Evolutionary conservation across 2,888 invertebrate genomes (phyloP).

Genomic region (Argyresthia goedartella): DNA sequence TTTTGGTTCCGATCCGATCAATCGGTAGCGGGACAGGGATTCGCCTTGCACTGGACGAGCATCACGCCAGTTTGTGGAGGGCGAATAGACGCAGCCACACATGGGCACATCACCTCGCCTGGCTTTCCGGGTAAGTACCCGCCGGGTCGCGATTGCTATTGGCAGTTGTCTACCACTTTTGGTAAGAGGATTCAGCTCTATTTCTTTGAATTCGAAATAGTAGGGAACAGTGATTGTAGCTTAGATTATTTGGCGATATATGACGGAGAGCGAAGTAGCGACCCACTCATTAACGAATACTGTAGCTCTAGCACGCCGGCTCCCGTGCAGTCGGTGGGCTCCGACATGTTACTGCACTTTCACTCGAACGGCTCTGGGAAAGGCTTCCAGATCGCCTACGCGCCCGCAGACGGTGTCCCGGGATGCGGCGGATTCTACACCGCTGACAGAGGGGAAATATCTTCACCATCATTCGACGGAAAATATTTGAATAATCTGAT

Average conservation of each 20-base stretch:
- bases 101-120: conserved; percentile 86
- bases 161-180: conserved; percentile 76
- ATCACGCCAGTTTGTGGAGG: conserved; percentile 82
- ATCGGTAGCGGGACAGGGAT: conserved; percentile 75
- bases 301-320: conserved; percentile 83
- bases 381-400: conserved; percentile 90
- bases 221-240: conserved; percentile 79
- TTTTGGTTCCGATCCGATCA: conserved; percentile 86
- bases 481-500: conserved; percentile 69
- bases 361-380: conserved; percentile 84
- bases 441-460: conserved; percentile 72
- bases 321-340: conserved; percentile 77
- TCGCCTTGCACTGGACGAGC: conserved; percentile 85
- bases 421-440: conserved; percentile 88
- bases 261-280: conserved; percentile 59
- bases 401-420: conserved; percentile 78
- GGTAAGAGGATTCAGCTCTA: conserved; percentile 85
- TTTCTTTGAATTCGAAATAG: conserved; percentile 84
- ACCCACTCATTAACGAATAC: conserved; percentile 72
- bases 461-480: conserved; percentile 72
- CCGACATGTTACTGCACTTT: conserved; percentile 77
- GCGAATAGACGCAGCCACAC: conserved; percentile 63
- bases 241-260: conserved; percentile 81
- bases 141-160: conserved; percentile 84
- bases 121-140: conserved; percentile 93